Conservation (phyloP, 2,113 vertebrate species). For the Desmodus rotundus region DNA sequence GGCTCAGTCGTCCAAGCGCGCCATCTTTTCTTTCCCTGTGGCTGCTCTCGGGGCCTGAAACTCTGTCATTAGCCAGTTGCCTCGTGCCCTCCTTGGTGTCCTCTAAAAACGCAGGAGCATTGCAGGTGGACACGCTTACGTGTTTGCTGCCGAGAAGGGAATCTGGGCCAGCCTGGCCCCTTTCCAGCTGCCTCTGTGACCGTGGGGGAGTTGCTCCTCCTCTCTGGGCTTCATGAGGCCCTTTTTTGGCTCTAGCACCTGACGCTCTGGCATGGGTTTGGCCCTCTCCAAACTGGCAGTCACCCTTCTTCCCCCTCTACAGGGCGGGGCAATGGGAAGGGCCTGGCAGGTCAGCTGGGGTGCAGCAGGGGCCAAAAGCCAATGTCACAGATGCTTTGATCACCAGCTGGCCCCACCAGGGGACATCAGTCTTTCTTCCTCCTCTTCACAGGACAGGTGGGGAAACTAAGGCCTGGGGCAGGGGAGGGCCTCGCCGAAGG, state of each 20-base stretch:
- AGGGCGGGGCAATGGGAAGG: neutral
- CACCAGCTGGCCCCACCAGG: neutral
- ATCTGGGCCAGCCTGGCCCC: neutral
- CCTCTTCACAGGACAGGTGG: neutral
- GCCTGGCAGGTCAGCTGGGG: neutral
- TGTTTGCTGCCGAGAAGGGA: neutral
- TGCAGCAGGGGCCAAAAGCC: neutral
- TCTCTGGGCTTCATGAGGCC: neutral
- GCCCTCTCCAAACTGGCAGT: neutral
- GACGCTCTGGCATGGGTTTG: neutral
- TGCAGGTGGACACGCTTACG: neutral
- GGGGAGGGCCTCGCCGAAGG: neutral
- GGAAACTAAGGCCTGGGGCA: neutral
- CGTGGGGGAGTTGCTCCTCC: neutral
- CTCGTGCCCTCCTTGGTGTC: neutral
- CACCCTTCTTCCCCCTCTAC: neutral
- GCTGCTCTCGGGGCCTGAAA: neutral
- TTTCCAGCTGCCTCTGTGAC: neutral
- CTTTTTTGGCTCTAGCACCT: neutral
- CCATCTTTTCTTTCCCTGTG: neutral
- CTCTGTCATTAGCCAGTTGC: neutral
- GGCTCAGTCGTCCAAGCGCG: rapidly evolving
- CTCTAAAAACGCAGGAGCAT: neutral
- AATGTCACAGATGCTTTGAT: neutral
- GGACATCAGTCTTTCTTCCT: neutral